phyloP scores from a whole-genome alignment of 92 coral and sea anemone species.

The Parazoanthus atlanticus region DNA sequence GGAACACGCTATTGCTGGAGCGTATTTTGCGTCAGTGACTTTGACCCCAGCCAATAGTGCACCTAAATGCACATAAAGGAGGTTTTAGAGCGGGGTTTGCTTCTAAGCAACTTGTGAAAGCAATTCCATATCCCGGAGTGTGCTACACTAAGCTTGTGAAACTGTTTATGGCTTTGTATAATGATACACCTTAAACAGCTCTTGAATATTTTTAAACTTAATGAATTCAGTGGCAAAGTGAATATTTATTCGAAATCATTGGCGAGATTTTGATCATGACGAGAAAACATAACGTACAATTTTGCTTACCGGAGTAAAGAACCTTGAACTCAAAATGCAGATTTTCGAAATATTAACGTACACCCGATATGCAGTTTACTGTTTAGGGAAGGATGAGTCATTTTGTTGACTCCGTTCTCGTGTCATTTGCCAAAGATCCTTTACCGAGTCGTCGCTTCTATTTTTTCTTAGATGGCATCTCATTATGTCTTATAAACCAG shows the following conservation, averaged over 20 bases:
- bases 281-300: not conserved
- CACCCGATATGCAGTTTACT: not conserved
- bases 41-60: not conserved
- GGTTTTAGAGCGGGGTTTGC: not conserved
- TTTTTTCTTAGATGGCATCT: conserved; percentile 19
- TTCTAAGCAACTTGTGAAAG: conserved; percentile 11
- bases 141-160: not conserved
- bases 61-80: not conserved
- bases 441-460: conserved; percentile 7
- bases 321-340: not conserved
- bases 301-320: not conserved
- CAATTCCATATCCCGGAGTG: not conserved
- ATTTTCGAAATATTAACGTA: not conserved
- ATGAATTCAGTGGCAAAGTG: conserved; percentile 1
- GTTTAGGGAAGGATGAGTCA: not conserved
- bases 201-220: conserved; percentile 22
- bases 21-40: not conserved
- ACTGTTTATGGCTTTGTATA: not conserved
- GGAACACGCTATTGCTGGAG: conserved; percentile 1
- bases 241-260: not conserved
- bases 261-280: not conserved
- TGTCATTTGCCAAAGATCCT: not conserved
- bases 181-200: not conserved
- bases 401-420: not conserved
- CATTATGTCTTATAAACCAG: conserved; percentile 9